These are phyloP conservation scores for Atopsyche davidsoni DNA, from an alignment of 1,140 invertebrate genomes.

Conservation along the genomic window DNA sequence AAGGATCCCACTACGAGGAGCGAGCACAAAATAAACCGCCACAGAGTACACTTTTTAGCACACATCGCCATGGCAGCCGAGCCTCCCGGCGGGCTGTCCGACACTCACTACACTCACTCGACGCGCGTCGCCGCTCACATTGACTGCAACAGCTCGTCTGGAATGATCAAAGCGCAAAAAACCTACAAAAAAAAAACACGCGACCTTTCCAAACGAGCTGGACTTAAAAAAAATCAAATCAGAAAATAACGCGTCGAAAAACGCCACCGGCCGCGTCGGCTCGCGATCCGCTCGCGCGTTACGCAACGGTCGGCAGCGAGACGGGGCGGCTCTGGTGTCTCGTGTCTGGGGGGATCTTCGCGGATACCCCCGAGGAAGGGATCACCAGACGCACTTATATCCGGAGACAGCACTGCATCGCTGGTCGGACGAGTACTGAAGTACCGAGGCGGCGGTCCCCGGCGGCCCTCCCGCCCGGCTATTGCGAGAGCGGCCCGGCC, in stretches of 20 bases:
- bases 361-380: neutral
- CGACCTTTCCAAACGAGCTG: neutral
- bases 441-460: conserved; percentile 29
- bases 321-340: neutral
- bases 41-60: conserved; percentile 45
- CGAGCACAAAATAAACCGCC: conserved; percentile 47
- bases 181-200: neutral
- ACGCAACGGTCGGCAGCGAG: conserved; percentile 18
- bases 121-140: conserved; percentile 29
- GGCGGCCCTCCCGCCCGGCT: conserved; percentile 33
- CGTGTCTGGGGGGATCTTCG: neutral
- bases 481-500: conserved; percentile 2
- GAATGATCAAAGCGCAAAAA: conserved; percentile 3
- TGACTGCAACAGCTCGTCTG: conserved; percentile 23
- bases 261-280: conserved; percentile 15
- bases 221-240: neutral
- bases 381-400: conserved; percentile 43
- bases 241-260: neutral
- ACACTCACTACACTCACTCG: conserved; percentile 36
- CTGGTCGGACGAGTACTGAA: conserved; percentile 51
- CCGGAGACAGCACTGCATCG: conserved; percentile 51
- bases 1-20: conserved; percentile 41
- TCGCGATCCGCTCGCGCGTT: conserved; percentile 13
- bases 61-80: conserved; percentile 40
- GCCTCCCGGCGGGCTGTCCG: conserved; percentile 38